phyloP scores from a whole-genome alignment of 2,113 vertebrate species.

The Phainopepla nitens region DNA sequence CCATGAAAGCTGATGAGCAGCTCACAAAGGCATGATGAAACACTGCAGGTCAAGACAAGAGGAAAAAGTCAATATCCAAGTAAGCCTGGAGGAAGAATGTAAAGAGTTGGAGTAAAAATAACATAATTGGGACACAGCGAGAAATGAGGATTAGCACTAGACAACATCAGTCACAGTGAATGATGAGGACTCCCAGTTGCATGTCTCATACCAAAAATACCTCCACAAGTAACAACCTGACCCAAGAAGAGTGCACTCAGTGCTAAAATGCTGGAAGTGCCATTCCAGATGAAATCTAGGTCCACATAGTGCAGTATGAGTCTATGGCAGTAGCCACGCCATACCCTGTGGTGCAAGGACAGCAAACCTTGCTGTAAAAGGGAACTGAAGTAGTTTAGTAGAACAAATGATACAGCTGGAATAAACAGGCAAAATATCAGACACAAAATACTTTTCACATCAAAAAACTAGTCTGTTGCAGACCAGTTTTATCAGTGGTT shows the following conservation, averaged over 20 bases:
- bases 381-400: not conserved
- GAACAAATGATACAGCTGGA: not conserved
- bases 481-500: not conserved
- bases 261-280: not conserved
- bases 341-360: not conserved
- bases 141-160: not conserved
- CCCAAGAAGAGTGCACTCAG: not conserved
- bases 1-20: not conserved
- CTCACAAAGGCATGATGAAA: not conserved
- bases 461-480: not conserved
- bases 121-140: not conserved
- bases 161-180: not conserved
- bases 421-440: not conserved
- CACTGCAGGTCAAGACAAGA: not conserved
- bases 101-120: not conserved
- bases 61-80: not conserved
- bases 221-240: not conserved
- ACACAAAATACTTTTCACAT: not conserved
- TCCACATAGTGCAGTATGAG: accelerated
- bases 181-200: not conserved
- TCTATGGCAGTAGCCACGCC: not conserved
- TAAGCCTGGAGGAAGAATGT: not conserved
- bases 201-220: not conserved
- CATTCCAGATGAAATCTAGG: not conserved
- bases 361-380: not conserved